Base-by-base conservation (phyloP, 1,140 invertebrate species). In the Helicoverpa armigera region DNA sequence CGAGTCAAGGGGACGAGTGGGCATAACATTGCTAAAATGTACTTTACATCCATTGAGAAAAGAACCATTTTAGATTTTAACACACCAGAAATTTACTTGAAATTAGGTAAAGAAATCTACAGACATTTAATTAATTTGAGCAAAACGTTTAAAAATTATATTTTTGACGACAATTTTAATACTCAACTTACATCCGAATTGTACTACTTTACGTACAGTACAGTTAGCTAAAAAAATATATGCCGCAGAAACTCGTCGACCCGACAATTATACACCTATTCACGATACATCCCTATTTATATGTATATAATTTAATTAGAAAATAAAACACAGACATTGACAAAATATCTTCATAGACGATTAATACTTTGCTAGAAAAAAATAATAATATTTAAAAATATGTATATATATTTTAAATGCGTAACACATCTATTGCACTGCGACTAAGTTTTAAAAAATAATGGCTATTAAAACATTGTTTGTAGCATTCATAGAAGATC, bases 271-370 rank as follows among this genome's bases (percentile, higher is more conserved):
- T 23, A 79, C 58, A 67, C n/a, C 67, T 70, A 84, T 82, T 82
- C 63, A 84, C 53, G 76, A 73, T 81, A 83, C 70, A 70, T 79
- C 65, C 43, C 72, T 86, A 81, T 84, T 5, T 43, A 81, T 84
- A 81, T 84, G 35, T 43, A 81, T 84, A 83, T 86, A 83, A 84
- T 84, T 80, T 75, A 70, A 83, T 82, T 84, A 83, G 48, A 80
- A 80, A 72, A 75, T 60, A 83, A 82, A 82, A 81, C 61, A 78
- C 53, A 60, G 60, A 82, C 58, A 73, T 81, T 69, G 60, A 82
- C 67, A 81, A 83, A 60, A 82, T 82, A 74, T 73, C 29, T 75
- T 67, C 70, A 73, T 79, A 81, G 61, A 84, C 80, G 72, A 75
- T 58, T 74, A 80, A 77, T 82, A 82, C 73, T 63, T 72, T 23